Conservation (phyloP, 2,888 invertebrate genomes). For the Andrena dorsata region DNA sequence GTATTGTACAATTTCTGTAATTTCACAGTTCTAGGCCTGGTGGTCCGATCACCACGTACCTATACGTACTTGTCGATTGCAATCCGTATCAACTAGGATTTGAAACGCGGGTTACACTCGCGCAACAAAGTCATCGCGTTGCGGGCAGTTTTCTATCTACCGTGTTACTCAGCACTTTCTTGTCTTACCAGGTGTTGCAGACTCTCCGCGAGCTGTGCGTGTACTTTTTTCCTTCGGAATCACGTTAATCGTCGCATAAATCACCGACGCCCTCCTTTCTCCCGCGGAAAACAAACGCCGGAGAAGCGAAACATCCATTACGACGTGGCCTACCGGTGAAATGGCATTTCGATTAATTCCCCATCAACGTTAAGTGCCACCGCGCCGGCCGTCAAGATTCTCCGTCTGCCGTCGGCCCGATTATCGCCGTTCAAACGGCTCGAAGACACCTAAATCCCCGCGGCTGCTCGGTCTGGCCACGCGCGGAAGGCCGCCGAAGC, state of each 20-base stretch:
- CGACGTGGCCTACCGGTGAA: constrained; percentile 19
- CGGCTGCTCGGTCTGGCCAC: constrained; percentile 38
- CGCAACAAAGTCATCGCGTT: background rate
- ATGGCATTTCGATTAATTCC: constrained; percentile 54
- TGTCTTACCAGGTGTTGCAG: constrained; percentile 11
- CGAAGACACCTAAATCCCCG: constrained; percentile 57
- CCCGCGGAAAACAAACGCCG: constrained; percentile 44
- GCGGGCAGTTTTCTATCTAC: background rate
- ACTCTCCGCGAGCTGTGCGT: background rate
- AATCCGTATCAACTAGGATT: constrained; percentile 3
- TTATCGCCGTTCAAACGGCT: constrained; percentile 58
- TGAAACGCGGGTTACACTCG: background rate
- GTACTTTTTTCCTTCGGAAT: constrained; percentile 19
- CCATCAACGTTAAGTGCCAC: constrained; percentile 39
- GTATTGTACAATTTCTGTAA: too few species aligned
- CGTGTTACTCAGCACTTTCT: constrained; percentile 28
- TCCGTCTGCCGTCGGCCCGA: constrained; percentile 44
- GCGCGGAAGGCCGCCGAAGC: constrained; percentile 21
- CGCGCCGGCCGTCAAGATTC: constrained; percentile 36
- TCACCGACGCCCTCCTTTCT: constrained; percentile 45
- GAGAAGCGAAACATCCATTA: constrained; percentile 48
- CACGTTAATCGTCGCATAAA: constrained; percentile 45
- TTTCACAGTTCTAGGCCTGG: too few species aligned
- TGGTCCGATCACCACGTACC: background rate
- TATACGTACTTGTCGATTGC: background rate